These are phyloP conservation scores for Drosophila seguyi DNA, from an alignment of 1,140 invertebrate species.

Conservation along the genomic window DNA sequence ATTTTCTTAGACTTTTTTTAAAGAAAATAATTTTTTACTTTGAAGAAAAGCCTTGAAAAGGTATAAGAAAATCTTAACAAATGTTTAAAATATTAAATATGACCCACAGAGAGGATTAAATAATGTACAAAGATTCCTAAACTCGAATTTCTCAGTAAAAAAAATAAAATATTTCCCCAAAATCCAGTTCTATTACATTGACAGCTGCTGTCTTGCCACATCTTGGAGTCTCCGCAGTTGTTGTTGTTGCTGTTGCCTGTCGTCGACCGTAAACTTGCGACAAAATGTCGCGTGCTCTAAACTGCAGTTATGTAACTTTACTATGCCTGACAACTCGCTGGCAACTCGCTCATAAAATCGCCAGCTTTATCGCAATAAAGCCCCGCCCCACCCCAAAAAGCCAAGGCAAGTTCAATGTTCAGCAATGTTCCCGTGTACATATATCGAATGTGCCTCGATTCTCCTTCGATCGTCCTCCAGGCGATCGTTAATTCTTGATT, in stretches of 20 bases:
- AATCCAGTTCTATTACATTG: not conserved
- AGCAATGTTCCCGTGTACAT: not conserved
- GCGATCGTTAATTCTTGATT: conserved; percentile 49
- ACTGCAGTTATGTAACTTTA: conserved; percentile 83
- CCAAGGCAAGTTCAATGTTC: not conserved
- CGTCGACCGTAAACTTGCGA: conserved; percentile 77
- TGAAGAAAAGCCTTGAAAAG: too few relatives aligned
- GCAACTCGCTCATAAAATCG: conserved; percentile 64
- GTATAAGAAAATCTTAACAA: too few relatives aligned
- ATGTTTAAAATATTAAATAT: not conserved
- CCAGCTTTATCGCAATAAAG: conserved; percentile 66
- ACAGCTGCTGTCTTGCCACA: not conserved
- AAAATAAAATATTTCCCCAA: not conserved
- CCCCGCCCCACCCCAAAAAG: not conserved
- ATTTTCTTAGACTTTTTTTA: too few relatives aligned
- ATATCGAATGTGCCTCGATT: not conserved
- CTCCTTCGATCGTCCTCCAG: not conserved
- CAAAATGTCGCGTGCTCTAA: conserved; percentile 83
- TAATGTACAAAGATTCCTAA: too few relatives aligned
- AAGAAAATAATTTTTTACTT: too few relatives aligned
- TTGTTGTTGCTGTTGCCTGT: conserved; percentile 20
- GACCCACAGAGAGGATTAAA: too few relatives aligned
- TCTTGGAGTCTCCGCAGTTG: not conserved
- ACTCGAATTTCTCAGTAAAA: not conserved
- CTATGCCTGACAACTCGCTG: conserved; percentile 75